These are phyloP conservation scores for Schizopygopsis malacanthus DNA, from an alignment of 2,797 vertebrate genomes.

Conservation along the genomic window DNA sequence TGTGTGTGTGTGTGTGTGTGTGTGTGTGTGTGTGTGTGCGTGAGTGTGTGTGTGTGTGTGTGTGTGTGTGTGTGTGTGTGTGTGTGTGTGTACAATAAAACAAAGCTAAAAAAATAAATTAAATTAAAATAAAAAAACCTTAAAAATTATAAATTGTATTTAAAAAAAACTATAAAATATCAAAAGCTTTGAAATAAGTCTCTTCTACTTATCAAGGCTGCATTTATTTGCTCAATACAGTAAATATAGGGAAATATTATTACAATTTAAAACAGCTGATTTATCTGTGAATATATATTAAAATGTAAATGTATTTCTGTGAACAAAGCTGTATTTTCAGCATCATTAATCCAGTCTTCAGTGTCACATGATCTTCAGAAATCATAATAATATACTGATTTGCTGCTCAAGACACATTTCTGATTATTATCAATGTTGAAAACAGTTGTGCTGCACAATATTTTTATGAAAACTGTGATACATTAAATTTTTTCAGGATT, in stretches of 20 bases:
- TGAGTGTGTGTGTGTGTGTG: no score
- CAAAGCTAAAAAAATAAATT: neutral
- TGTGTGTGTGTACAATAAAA: no score
- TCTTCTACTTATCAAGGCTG: neutral
- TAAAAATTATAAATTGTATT: neutral
- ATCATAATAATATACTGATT: no score
- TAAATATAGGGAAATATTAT: neutral
- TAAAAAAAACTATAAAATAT: neutral
- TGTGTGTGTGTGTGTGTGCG: no score
- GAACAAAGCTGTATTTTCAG: neutral
- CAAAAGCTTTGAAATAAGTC: neutral
- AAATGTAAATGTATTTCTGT: neutral
- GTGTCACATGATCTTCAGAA: no score
- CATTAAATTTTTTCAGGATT: neutral
- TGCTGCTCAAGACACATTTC: no score
- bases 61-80: no score
- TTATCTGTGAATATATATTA: neutral
- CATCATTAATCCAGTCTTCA: neutral
- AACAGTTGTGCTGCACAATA: neutral
- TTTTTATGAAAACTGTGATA: neutral
- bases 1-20: no score
- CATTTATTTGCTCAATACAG: neutral
- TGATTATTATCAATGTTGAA: neutral
- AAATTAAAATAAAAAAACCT: neutral
- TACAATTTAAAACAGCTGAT: neutral